Base-by-base conservation (phyloP, 2,888 invertebrate species). In the Apantesis nais region DNA sequence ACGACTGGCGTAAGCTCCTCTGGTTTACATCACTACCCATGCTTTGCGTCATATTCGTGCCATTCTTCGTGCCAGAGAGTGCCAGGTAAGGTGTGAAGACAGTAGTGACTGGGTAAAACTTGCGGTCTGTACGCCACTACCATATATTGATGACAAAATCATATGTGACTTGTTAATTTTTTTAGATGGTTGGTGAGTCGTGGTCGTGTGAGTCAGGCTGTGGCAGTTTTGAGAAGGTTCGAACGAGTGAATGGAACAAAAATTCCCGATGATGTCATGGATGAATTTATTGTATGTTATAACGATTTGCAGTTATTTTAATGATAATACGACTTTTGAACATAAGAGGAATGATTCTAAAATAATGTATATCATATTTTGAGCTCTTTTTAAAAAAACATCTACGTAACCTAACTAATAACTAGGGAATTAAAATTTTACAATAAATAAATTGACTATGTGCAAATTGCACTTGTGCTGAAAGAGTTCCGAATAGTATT, bases 41-140 rank as follows among this genome's bases (percentile, higher is more conserved):
- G 86, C 77, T 91, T 34, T 25, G 90, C 0, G 92, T 90, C 0
- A 52, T 93, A 0, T 74, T 85, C 1, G 89, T 89, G 31, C 95
- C 95, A 0, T 88, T 89, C 19, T 72, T 92, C 9, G 89, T 95
- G 2, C 95, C 95, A 0, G 95, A 95, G 79, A 95, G 95, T 79
- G 94, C 93, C 7, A 90, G 94, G 95, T 94, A 70, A 83, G 74
- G 61, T 19, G 48, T n/a, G 39, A 25, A 16, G 1, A 12, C 22
- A n/a, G 9, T 52, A 52, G 9, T n/a, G 22, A 9, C 9, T 8
- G n/a, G 22, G 7, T 48, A 48, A 52, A 52, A 52, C n/a, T 2
- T 48, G 48, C 8, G 22, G 0, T 8, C 22, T 48, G 48, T 22
- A 2, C 22, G 48, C 22, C 19, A 22, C 22, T 48, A 1, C 8